phyloP scores from a whole-genome alignment of 2,113 vertebrate genomes.

The Cyprinus carpio region DNA sequence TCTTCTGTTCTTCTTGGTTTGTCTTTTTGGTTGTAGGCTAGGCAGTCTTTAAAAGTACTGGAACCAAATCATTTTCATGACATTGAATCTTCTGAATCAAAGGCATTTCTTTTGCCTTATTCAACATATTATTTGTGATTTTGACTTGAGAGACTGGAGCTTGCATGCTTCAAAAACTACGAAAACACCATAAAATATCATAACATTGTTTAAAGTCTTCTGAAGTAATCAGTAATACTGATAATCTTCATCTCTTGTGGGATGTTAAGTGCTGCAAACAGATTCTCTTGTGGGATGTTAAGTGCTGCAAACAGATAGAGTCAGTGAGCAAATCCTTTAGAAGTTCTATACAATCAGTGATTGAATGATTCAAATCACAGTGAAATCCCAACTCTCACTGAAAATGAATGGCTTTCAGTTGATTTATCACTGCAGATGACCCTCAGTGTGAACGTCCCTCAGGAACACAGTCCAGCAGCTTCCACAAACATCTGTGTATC shows the following conservation, averaged over 20 bases:
- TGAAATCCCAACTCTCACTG: not conserved
- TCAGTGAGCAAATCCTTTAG: not conserved
- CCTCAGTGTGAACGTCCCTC: not conserved
- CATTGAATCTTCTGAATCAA: not conserved
- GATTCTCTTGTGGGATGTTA: no score
- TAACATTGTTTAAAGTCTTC: not conserved
- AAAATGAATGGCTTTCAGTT: not conserved
- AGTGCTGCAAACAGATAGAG: not conserved
- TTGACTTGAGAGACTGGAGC: not conserved
- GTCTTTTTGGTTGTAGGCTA: no score
- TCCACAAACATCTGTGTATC: not conserved
- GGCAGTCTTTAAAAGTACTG: no score
- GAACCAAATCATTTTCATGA: no score
- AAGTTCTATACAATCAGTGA: not conserved
- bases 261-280: not conserved
- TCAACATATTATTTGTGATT: not conserved
- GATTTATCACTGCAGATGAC: not conserved
- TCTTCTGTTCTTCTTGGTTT: not conserved
- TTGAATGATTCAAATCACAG: not conserved
- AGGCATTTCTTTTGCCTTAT: not conserved
- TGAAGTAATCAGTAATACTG: not conserved
- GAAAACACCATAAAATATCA: not conserved
- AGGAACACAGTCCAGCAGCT: not conserved
- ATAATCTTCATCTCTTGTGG: not conserved
- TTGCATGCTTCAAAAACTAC: not conserved